A percentile compares a stretch with the other conserved stretches of the same genome.
Conservation (phyloP, 2,888 invertebrate genomes). For the Eudasyphora cyanicolor region DNA sequence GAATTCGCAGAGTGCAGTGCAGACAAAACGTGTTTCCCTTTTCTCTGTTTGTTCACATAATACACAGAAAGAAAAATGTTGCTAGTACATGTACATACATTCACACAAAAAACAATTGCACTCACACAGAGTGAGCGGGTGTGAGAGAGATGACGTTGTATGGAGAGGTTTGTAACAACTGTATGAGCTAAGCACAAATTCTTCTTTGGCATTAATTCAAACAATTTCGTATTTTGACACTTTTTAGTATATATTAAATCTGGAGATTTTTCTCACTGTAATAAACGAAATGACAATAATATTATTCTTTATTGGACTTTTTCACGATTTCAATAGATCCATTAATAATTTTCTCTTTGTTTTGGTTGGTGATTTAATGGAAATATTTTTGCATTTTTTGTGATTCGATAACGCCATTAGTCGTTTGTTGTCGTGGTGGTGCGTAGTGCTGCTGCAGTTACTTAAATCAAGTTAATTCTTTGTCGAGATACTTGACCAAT, state of each 20-base stretch:
- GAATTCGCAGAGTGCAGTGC: conserved; percentile 43
- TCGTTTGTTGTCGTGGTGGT: not conserved
- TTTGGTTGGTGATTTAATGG: not conserved
- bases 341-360: not conserved
- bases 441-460: too few relatives aligned
- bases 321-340: too few relatives aligned
- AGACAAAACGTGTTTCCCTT: conserved; percentile 22
- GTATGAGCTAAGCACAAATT: not conserved
- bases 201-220: not conserved
- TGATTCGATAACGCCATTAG: not conserved
- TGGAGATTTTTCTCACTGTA: not conserved
- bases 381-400: not conserved
- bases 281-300: not conserved
- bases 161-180: conserved; percentile 15
- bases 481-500: not conserved
- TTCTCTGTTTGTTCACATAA: not conserved
- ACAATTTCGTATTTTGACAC: too few relatives aligned
- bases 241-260: not conserved
- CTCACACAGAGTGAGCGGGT: not conserved
- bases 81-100: not conserved
- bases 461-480: not conserved
- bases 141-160: not conserved
- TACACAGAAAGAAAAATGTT: not conserved
- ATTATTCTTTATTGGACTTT: too few relatives aligned
- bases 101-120: not conserved